Evolutionary conservation across 2,113 vertebrate genomes (phyloP).

Genomic region (Macroglossus sobrinus): DNA sequence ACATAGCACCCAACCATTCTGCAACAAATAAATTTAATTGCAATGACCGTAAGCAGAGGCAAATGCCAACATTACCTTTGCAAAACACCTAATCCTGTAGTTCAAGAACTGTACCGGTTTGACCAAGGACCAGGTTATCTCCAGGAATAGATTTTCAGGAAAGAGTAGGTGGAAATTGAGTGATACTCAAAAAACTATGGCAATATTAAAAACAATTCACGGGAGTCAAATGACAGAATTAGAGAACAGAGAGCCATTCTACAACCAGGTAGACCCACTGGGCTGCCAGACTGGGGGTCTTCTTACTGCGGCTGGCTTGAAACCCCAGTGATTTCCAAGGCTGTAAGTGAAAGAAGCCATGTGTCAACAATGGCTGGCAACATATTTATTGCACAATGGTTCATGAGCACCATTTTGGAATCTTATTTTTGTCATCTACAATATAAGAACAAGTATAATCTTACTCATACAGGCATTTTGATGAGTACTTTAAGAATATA

Average conservation of each 20-base stretch:
- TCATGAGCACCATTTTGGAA: background rate
- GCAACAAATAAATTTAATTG: background rate
- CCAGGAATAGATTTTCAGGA: background rate
- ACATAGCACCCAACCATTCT: background rate
- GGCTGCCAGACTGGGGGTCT: background rate
- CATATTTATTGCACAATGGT: background rate
- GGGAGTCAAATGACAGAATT: background rate
- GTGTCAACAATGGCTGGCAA: background rate
- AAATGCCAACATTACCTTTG: background rate
- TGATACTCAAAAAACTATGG: background rate
- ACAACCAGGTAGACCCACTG: background rate
- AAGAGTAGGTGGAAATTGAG: background rate
- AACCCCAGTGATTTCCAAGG: background rate
- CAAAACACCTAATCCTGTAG: background rate
- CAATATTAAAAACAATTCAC: background rate
- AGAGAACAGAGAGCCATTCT: background rate
- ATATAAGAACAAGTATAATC: background rate
- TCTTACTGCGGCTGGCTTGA: background rate
- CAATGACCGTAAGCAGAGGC: background rate
- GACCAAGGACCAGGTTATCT: background rate
- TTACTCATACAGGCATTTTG: background rate
- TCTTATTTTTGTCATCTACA: conserved; percentile 1
- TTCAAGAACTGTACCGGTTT: background rate
- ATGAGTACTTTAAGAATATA: background rate
- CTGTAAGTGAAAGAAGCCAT: background rate